Base-by-base conservation (phyloP, 2,113 vertebrate genomes). In the Barnardius zonarius region DNA sequence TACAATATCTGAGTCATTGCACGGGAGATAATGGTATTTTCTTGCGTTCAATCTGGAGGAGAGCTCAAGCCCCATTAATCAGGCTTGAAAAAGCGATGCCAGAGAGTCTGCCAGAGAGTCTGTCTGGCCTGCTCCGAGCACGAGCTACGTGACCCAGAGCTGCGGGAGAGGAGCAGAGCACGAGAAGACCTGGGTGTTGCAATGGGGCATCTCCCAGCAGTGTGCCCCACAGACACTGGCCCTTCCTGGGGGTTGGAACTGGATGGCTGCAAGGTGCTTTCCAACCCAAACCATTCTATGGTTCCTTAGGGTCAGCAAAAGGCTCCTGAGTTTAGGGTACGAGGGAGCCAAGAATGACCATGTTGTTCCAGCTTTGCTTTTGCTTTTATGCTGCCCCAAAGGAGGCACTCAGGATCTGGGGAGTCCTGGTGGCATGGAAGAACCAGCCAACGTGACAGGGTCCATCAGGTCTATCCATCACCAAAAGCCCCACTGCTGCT, bases 91-190 rank as follows among this genome's bases (percentile, higher is more conserved):
- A 94, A 95, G 13, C 1, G 27, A 96, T 95, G 92, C 96, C 95
- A 97, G 89, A 97, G 94, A 93, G 96, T 96, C 96, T 97, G 95
- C 95, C 96, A 97, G 95, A 97, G 93, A 96, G 92, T 95, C 93
- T 96, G 91, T 96, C 92, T 96, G 94, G 93, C 51, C 93, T 88
- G 76, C 73, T 84, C 67, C 31, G 67, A 8, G 19, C 86, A 76
- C 4, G 1, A 92, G 92, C 83, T 88, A 95, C 81, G 49, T 96
- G 94, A 91, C 66, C 89, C 64, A 83, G 83, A 63, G 91, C 89
- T 92, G 94, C 0, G 13, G 73, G 89, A 95, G 91, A 87, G 75
- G 64, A 76, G 49, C 69, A 63, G 93, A 92, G 80, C 43, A 13
- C 15, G 35, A 94, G 37, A 72, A 88, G 76, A 79, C 86, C 86